Evolutionary conservation across 2,888 invertebrate species (phyloP), one percentile per base, ranked within the genome.

Genomic region (Hydrotaea cyrtoneurina): DNA sequence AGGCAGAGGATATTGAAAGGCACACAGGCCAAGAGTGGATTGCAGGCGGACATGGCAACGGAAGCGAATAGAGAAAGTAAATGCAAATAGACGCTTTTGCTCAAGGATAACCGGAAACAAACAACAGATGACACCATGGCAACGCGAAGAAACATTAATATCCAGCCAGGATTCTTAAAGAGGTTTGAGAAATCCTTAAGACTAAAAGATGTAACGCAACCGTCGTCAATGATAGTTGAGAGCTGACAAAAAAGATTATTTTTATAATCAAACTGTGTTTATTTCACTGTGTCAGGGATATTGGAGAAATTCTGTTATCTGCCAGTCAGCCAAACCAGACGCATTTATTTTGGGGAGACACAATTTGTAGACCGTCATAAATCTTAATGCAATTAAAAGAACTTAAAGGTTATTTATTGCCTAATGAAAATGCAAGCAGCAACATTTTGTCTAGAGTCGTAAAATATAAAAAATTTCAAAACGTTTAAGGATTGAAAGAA

Each of bases 1-100:
- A 46, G 55, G 17, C 72, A 75, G n/a, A n/a, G 82, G 78, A 79
- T 64, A 79, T 79, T 76, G 55, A 36, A 78, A 73, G 72, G 57
- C 23, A 69, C 39, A 23, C 31, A 17, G 11, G 10, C 36, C 55
- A 23, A 55, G n/a, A n/a, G 55, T n/a, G 5, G 19, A 57, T 11
- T 57, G 31, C 2, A 39, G 11, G 13, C 5, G 62, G 7, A 31
- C 62, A 66, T 8, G 21, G 39, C 46, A 46, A 13, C 39, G 46
- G 19, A 19, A 4, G n/a, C 2, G 7, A 46, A 23, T 5, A 23
- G 23, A 21, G 69, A 46, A 69, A 69, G 46, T 46, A 23, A 69
- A 69, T 69, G 43, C 21, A 69, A 69, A 43, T 46, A 5, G 50
- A 50, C n/a, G 10, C 26, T 15, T 62, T 23, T 31, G 3, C 5